Conservation (phyloP, 2,113 vertebrate species). For the Leptocoma aspasia region DNA sequence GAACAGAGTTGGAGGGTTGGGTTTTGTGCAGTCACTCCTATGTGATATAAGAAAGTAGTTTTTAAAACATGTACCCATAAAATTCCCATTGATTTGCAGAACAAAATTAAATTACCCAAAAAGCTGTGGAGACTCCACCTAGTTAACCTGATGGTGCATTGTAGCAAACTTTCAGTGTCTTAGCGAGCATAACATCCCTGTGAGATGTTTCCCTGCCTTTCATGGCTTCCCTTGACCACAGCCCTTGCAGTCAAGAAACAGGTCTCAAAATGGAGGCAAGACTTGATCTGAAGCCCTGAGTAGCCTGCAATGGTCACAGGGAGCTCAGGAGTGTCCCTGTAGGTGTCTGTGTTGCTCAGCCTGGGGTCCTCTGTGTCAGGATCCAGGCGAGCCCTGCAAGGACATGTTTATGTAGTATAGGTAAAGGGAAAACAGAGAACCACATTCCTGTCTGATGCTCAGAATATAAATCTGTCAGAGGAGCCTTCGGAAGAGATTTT, state of each 20-base stretch:
- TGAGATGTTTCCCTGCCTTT: background rate
- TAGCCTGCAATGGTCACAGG: background rate
- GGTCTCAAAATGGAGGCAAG: background rate
- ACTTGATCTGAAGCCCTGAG: background rate
- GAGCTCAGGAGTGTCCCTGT: background rate
- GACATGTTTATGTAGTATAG: conserved; percentile 83
- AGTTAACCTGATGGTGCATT: background rate
- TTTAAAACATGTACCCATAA: background rate
- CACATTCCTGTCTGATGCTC: conserved; percentile 81
- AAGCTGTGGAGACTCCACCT: background rate
- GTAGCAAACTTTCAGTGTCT: background rate
- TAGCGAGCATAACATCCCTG: rapidly evolving
- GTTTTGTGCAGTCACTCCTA: background rate
- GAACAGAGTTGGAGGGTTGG: background rate
- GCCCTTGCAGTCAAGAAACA: background rate
- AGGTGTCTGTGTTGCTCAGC: background rate
- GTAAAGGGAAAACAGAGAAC: conserved; percentile 80
- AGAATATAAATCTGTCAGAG: conserved; percentile 81
- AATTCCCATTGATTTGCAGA: background rate
- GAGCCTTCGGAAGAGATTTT: conserved; percentile 73
- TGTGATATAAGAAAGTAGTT: background rate
- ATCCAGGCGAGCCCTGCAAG: background rate
- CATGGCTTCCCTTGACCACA: background rate
- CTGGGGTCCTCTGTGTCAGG: background rate
- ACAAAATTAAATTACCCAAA: background rate